Percentiles rank a stretch among this genome's conserved stretches.
phyloP scores from a whole-genome alignment of 1,140 invertebrate species.

The Ectropis grisescens region DNA sequence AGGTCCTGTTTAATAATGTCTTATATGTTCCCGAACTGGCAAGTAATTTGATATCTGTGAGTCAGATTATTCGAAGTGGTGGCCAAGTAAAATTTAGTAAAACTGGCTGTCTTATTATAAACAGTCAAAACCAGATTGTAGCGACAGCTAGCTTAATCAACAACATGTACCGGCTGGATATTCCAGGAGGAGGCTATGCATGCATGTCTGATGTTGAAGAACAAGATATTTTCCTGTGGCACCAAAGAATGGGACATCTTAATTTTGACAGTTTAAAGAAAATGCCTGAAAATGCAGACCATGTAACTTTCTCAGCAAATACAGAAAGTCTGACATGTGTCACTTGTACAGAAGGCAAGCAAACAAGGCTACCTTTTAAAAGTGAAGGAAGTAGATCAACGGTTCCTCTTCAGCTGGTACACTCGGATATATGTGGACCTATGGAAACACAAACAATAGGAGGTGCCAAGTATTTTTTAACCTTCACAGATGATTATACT shows the following conservation, averaged over 20 bases:
- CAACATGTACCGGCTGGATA: conserved; percentile 19
- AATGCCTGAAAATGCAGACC: conserved; percentile 10
- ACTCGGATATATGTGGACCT: conserved; percentile 54
- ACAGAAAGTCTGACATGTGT: conserved; percentile 16
- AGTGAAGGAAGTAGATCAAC: background rate
- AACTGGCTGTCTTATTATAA: conserved; percentile 17
- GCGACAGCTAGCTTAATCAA: conserved; percentile 13
- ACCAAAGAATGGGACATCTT: conserved; percentile 26
- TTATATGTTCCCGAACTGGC: conserved; percentile 1
- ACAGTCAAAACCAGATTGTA: conserved; percentile 14
- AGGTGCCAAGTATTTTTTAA: conserved; percentile 38
- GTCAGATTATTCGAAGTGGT: conserved; percentile 21
- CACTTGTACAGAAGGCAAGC: conserved; percentile 19
- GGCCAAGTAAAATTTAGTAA: conserved; percentile 23
- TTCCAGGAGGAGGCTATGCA: conserved; percentile 8
- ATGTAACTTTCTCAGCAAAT: conserved; percentile 15
- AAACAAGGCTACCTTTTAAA: conserved; percentile 18
- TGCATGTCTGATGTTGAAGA: conserved; percentile 19
- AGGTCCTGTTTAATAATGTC: conserved; percentile 1
- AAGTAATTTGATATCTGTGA: conserved; percentile 19
- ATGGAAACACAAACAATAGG: conserved; percentile 38
- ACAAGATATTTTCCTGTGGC: conserved; percentile 17
- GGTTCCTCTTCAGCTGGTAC: conserved; percentile 15
- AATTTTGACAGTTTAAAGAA: conserved; percentile 22
- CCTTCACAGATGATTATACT: conserved; percentile 53